Conservation (phyloP, 1,140 invertebrate genomes). For the Oscheius sp. region DNA sequence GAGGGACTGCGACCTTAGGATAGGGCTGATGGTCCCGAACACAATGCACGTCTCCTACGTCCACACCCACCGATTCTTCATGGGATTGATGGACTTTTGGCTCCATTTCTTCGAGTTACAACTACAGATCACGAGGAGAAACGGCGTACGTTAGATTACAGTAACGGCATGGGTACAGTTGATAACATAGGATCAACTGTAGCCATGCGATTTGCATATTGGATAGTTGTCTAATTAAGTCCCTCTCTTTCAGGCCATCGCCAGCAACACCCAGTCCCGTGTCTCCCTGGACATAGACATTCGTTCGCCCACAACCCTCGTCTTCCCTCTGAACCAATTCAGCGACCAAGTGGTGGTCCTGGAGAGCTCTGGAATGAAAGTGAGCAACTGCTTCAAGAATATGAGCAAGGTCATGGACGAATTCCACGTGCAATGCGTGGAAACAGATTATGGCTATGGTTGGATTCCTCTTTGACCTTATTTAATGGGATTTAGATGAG, state of each 20-base stretch:
- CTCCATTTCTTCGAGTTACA: conserved; percentile 80
- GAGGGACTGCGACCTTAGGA: conserved; percentile 73
- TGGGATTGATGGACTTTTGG: conserved; percentile 80
- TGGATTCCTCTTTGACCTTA: not conserved
- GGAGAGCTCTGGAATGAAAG: conserved; percentile 22
- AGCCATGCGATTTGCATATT: too few species aligned
- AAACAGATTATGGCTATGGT: conserved; percentile 33
- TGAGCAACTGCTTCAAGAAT: conserved; percentile 37
- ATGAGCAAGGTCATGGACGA: conserved; percentile 26
- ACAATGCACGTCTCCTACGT: conserved; percentile 70
- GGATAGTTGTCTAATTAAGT: too few species aligned
- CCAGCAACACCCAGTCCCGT: conserved; percentile 53
- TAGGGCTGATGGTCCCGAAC: conserved; percentile 75
- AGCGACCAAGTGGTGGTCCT: conserved; percentile 35
- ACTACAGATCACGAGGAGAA: conserved; percentile 62
- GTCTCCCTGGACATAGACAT: conserved; percentile 41
- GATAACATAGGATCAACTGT: too few species aligned
- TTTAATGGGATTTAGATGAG: conserved; percentile 3
- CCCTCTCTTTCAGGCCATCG: too few species aligned
- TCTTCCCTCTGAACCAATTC: conserved; percentile 50
- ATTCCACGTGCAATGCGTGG: conserved; percentile 33
- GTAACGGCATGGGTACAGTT: not conserved
- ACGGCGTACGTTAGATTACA: not conserved
- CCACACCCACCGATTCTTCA: conserved; percentile 87
- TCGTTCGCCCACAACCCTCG: conserved; percentile 20